A percentile compares a stretch with the other conserved stretches of the same genome.
Conservation (phyloP, 2,888 invertebrate species). For the Sinopyrophorus schimmeli region DNA sequence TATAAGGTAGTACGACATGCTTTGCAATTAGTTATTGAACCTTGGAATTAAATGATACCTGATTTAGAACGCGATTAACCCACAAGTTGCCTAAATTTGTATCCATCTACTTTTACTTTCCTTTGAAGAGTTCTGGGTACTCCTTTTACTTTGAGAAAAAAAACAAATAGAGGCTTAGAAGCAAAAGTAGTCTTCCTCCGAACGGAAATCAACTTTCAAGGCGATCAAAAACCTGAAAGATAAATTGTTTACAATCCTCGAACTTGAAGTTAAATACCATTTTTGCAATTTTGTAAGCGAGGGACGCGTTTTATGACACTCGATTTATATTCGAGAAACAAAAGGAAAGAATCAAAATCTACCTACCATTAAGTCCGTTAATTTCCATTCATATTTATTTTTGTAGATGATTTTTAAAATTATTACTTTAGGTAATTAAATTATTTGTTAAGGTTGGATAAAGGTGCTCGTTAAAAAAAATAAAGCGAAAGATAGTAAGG, state of each 20-base stretch:
- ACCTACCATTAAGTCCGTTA: too few species aligned
- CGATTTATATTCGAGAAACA: too few species aligned
- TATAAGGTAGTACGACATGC: constrained; percentile 20
- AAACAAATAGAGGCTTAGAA: too few species aligned
- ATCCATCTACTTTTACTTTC: too few species aligned
- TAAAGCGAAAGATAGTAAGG: constrained; percentile 12
- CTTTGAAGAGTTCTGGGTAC: too few species aligned
- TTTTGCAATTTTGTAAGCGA: constrained; percentile 9
- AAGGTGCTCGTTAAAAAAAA: constrained; percentile 7
- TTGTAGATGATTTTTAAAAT: too few species aligned
- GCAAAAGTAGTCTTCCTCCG: not conserved
- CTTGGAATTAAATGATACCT: constrained; percentile 19
- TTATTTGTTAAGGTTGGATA: constrained; percentile 8
- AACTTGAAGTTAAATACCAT: constrained; percentile 14
- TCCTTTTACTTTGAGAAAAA: too few species aligned
- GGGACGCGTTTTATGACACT: too few species aligned
- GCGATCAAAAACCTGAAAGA: not conserved
- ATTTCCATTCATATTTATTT: too few species aligned
- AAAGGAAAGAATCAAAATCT: too few species aligned
- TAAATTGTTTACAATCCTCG: constrained; percentile 8
- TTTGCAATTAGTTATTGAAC: constrained; percentile 18
- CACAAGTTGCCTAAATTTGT: constrained; percentile 16
- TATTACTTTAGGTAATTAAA: too few species aligned
- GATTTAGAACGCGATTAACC: constrained; percentile 15
- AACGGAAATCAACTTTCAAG: constrained; percentile 10